Conservation (phyloP, 2,113 vertebrate genomes). For the Oncorhynchus gorbuscha region DNA sequence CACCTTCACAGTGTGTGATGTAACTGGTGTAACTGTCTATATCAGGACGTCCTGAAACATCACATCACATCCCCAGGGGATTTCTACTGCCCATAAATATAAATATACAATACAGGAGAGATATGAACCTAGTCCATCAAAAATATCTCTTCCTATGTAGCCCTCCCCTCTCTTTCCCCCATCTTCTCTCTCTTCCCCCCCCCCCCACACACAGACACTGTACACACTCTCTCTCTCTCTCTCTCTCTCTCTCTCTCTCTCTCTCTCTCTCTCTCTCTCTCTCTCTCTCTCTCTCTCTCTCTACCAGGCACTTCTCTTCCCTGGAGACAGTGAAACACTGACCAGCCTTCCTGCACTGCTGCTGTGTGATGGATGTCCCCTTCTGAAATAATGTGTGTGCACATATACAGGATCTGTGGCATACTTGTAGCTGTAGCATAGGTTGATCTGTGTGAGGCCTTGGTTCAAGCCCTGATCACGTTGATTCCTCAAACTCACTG, state of each 20-base stretch:
- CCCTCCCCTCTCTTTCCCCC: not conserved
- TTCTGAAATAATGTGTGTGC: constrained; percentile 12
- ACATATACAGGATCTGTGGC: not conserved
- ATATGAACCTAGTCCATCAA: not conserved
- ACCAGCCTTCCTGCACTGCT: constrained; percentile 14
- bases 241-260: not conserved
- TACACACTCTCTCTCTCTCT: not conserved
- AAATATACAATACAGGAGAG: not conserved
- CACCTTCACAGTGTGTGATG: too few species aligned
- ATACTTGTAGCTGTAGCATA: too few species aligned
- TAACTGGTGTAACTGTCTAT: not conserved
- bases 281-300: constrained; percentile 22
- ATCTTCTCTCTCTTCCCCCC: not conserved
- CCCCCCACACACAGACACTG: too few species aligned
- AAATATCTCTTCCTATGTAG: not conserved
- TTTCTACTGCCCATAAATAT: not conserved
- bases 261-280: constrained; percentile 17
- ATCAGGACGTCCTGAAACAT: not conserved
- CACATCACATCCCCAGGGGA: not conserved
- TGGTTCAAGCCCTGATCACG: too few species aligned
- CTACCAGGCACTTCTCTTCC: constrained; percentile 22
- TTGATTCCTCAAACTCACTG: too few species aligned
- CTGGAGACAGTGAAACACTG: constrained; percentile 5
- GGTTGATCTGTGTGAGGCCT: too few species aligned
- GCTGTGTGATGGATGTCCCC: constrained; percentile 31